These are phyloP conservation scores for Quiscalus mexicanus DNA, from an alignment of 2,113 vertebrate species.

Conservation along the genomic window DNA sequence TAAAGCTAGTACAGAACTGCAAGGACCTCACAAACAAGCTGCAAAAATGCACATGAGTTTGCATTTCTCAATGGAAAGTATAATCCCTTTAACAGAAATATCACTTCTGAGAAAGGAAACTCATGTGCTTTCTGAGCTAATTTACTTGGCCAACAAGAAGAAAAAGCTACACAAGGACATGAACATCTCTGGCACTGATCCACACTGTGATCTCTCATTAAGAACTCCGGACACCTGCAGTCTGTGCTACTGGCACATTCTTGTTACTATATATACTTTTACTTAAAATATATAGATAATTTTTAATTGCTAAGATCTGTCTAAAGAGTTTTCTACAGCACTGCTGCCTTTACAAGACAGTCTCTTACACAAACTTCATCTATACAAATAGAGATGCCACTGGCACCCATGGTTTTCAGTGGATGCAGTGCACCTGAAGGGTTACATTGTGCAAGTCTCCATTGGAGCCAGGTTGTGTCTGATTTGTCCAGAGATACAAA, in stretches of 20 bases:
- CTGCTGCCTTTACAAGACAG: not conserved
- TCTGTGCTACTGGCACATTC: not conserved
- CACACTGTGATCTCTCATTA: rapidly evolving
- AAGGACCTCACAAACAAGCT: not conserved
- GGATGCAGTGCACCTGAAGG: not conserved
- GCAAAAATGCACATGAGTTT: not conserved
- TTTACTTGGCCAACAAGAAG: not conserved
- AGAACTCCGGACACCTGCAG: not conserved
- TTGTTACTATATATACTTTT: not conserved
- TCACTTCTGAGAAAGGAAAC: not conserved
- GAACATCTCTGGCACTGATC: not conserved
- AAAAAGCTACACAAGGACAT: not conserved
- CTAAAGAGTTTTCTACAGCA: not conserved
- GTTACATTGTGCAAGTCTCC: not conserved
- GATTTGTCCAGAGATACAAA: not conserved
- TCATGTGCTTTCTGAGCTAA: not conserved
- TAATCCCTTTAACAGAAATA: not conserved
- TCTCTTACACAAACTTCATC: not conserved
- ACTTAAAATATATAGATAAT: not conserved
- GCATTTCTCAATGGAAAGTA: not conserved
- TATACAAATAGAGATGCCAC: not conserved
- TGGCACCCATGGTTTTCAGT: not conserved
- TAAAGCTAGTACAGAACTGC: not conserved
- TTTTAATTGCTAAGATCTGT: not conserved
- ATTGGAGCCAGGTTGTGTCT: not conserved